Evolutionary conservation across 2,797 vertebrate genomes (phyloP).

Genomic region (Sebastes hubbsi): DNA sequence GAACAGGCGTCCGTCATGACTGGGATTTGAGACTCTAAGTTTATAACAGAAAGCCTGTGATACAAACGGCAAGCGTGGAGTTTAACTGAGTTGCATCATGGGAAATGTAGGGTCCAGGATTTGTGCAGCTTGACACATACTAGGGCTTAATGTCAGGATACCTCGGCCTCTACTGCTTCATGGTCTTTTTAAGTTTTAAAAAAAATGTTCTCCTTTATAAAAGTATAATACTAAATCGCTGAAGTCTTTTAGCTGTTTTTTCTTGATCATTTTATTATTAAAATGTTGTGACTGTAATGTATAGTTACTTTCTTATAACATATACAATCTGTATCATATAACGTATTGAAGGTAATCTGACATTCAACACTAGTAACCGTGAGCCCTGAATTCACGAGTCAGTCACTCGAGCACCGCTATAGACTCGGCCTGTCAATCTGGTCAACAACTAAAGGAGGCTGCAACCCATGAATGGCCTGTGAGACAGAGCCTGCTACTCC

Average conservation of each 20-base stretch:
- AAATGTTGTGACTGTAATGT: background rate
- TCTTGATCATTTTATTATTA: background rate
- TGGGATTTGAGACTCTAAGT: background rate
- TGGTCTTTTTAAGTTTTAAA: background rate
- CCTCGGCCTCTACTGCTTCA: background rate
- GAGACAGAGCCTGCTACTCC: constrained; percentile 23
- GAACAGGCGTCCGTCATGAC: background rate
- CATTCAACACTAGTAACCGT: background rate
- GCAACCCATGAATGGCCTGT: background rate
- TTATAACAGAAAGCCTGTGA: background rate
- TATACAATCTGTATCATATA: background rate
- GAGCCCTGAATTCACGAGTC: constrained; percentile 11
- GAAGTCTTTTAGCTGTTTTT: background rate
- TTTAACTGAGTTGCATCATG: background rate
- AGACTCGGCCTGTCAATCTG: background rate
- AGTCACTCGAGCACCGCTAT: background rate
- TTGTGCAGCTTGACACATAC: background rate
- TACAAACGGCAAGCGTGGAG: background rate
- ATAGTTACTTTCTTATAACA: background rate
- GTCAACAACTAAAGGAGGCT: background rate
- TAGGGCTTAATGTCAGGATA: background rate
- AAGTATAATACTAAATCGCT: background rate
- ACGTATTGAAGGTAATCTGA: background rate
- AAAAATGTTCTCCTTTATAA: background rate
- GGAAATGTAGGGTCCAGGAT: background rate